Conservation (phyloP, 92 coral and sea anemone species). For the Porites evermanni region DNA sequence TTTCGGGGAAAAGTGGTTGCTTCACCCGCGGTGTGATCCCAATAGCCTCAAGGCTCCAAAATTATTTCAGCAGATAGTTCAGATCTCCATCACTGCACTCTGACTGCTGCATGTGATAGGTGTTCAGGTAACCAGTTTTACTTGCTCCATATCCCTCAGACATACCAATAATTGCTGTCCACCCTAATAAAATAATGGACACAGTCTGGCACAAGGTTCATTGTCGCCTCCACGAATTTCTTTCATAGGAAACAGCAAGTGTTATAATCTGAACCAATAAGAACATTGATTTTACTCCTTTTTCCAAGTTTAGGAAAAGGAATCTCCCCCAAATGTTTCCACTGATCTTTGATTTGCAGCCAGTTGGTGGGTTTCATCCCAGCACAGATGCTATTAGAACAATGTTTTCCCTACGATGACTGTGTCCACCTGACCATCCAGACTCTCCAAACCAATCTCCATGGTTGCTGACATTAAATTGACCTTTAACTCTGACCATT, state of each 20-base stretch:
- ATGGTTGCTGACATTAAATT: slow-evolving; percentile 49
- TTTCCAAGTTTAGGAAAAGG: no score
- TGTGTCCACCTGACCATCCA: slow-evolving; percentile 54
- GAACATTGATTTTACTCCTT: neutral
- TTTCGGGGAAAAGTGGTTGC: no score
- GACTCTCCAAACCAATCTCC: slow-evolving; percentile 59
- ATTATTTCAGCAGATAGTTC: neutral
- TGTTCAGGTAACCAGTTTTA: slow-evolving; percentile 53
- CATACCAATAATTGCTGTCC: slow-evolving; percentile 45
- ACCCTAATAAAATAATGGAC: slow-evolving; percentile 49
- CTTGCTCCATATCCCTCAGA: slow-evolving; percentile 11
- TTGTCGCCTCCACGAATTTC: neutral
- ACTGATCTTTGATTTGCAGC: neutral
- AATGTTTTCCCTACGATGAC: slow-evolving; percentile 32
- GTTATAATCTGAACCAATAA: neutral
- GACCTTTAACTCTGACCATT: slow-evolving; percentile 25
- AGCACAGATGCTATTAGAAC: slow-evolving; percentile 32
- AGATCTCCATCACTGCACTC: slow-evolving; percentile 7
- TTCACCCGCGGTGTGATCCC: no score
- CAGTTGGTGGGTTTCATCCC: slow-evolving; percentile 39
- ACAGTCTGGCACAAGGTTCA: slow-evolving; percentile 55
- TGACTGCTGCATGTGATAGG: slow-evolving; percentile 37
- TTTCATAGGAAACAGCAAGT: neutral
- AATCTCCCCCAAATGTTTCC: neutral
- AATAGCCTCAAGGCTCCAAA: no score